phyloP scores from a whole-genome alignment of 2,888 invertebrate genomes.

The Erebia ligea region DNA sequence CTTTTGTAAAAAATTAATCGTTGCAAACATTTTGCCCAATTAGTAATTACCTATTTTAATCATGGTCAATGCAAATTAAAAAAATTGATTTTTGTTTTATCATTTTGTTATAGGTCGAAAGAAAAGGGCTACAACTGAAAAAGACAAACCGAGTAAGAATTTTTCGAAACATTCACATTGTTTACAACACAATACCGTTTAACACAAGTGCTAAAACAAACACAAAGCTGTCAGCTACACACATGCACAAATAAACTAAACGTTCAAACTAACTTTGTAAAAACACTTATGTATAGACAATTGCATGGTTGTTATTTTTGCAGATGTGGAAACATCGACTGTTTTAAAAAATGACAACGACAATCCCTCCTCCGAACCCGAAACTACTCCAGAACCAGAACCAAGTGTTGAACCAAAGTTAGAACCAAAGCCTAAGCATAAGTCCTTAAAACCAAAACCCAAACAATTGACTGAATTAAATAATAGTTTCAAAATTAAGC shows the following conservation, averaged over 20 bases:
- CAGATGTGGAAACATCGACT: slow-evolving; percentile 78
- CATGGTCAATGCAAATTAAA: no score
- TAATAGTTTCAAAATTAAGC: slow-evolving; percentile 59
- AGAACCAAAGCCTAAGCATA: slow-evolving; percentile 64
- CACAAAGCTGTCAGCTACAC: slow-evolving; percentile 40
- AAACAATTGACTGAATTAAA: slow-evolving; percentile 58
- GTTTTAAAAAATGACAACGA: slow-evolving; percentile 47
- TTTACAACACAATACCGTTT: slow-evolving; percentile 41
- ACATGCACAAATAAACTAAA: slow-evolving; percentile 33
- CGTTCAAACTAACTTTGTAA: slow-evolving; percentile 49
- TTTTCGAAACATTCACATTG: slow-evolving; percentile 6
- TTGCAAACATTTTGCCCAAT: no score
- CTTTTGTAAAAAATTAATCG: no score
- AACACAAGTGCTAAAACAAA: slow-evolving; percentile 48
- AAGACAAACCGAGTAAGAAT: slow-evolving; percentile 44
- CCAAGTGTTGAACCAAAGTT: slow-evolving; percentile 58
- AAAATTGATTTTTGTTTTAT: not conserved
- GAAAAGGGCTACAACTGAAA: slow-evolving; percentile 45
- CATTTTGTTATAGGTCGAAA: slow-evolving; percentile 48
- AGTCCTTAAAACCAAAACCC: slow-evolving; percentile 59
- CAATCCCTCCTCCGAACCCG: slow-evolving; percentile 60
- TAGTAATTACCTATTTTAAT: no score
- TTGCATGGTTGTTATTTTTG: slow-evolving; percentile 77
- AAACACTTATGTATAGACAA: slow-evolving; percentile 59
- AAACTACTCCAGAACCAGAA: slow-evolving; percentile 45